Percentiles rank a stretch among this genome's conserved stretches.
These are phyloP conservation scores for Lepidurus apus DNA, from an alignment of 1,140 invertebrate genomes.

Conservation along the genomic window DNA sequence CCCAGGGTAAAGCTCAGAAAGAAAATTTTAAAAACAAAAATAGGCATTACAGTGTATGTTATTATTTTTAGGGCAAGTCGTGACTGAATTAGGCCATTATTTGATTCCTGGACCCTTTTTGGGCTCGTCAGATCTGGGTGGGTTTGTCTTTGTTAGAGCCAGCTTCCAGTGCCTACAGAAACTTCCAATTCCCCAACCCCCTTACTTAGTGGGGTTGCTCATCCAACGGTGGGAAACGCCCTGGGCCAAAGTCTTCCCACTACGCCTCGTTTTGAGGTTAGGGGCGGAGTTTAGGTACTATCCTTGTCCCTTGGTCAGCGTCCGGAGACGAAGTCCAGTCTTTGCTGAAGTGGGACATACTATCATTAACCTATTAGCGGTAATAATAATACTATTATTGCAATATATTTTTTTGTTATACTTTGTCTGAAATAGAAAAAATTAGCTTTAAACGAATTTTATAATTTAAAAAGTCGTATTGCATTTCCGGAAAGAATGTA, in stretches of 20 bases:
- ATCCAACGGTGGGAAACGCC: slow-evolving; percentile 81
- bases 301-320: slow-evolving; percentile 77
- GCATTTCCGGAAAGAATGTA: background rate
- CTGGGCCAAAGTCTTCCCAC: slow-evolving; percentile 78
- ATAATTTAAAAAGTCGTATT: too few relatives aligned
- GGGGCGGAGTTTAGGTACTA: slow-evolving; percentile 84
- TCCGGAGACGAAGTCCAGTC: slow-evolving; percentile 68
- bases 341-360: slow-evolving; percentile 86
- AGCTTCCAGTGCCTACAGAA: slow-evolving; percentile 78
- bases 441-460: background rate
- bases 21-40: too few relatives aligned
- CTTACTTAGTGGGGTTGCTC: slow-evolving; percentile 72
- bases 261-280: slow-evolving; percentile 68
- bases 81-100: slow-evolving; percentile 28
- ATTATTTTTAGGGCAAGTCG: slow-evolving; percentile 23
- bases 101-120: slow-evolving; percentile 31
- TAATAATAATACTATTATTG: slow-evolving; percentile 39
- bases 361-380: slow-evolving; percentile 79
- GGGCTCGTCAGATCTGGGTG: slow-evolving; percentile 63
- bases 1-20: slow-evolving; percentile 54
- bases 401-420: slow-evolving; percentile 19
- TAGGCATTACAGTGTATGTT: background rate
- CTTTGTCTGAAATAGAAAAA: too few relatives aligned
- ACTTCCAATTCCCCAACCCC: slow-evolving; percentile 64
- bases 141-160: slow-evolving; percentile 75